phyloP scores from a whole-genome alignment of 2,888 invertebrate species.

The Penaeus monodon region DNA sequence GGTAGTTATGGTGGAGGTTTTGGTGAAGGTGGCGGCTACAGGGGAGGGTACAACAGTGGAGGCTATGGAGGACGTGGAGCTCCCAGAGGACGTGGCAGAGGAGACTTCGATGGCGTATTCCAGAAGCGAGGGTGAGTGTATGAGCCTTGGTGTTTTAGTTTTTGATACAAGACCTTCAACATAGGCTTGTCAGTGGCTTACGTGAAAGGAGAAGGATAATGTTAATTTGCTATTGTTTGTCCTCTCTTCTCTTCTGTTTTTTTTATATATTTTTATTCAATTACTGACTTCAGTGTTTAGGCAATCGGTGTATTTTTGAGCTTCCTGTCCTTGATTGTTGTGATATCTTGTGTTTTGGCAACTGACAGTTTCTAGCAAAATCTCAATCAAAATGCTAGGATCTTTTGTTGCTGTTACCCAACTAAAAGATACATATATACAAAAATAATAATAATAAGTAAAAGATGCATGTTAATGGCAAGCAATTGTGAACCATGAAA shows the following conservation, averaged over 20 bases:
- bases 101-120: constrained; percentile 48
- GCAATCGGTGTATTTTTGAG: constrained; percentile 10
- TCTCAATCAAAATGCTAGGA: not conserved
- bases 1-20: constrained; percentile 52
- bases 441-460: no score
- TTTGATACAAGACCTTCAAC: no score
- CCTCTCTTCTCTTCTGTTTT: not conserved
- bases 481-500: not conserved
- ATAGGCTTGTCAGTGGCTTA: not conserved
- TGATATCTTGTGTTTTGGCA: constrained; percentile 7
- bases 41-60: constrained; percentile 48
- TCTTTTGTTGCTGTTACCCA: not conserved
- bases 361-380: constrained; percentile 39
- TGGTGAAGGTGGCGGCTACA: constrained; percentile 47
- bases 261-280: not conserved
- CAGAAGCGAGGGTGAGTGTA: constrained; percentile 59
- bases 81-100: constrained; percentile 54
- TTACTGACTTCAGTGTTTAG: constrained; percentile 8
- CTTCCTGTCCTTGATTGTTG: constrained; percentile 13
- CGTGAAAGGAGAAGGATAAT: not conserved
- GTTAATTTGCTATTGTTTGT: constrained; percentile 1
- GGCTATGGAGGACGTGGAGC: constrained; percentile 45
- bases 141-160: no score
- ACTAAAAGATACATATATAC: not conserved
- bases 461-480: constrained; percentile 21